Conservation (phyloP, 1,140 invertebrate species). For the Grapholita molesta region DNA sequence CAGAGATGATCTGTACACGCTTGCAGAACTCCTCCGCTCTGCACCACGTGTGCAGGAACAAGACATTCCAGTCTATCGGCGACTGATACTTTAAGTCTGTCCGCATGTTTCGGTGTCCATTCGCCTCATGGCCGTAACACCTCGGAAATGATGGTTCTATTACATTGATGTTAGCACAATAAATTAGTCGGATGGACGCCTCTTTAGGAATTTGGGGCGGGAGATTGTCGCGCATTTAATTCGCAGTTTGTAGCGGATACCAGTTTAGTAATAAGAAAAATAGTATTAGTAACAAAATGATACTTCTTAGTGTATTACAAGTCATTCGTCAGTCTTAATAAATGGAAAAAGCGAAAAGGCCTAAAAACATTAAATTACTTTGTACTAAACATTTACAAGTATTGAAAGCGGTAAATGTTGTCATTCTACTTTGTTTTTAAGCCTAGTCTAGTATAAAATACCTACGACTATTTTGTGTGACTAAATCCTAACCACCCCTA, state of each 20-base stretch:
- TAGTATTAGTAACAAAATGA: conserved; percentile 19
- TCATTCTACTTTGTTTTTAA: background rate
- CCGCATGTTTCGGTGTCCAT: conserved; percentile 39
- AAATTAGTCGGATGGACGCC: conserved; percentile 29
- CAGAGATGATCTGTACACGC: conserved; percentile 72
- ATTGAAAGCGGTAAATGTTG: background rate
- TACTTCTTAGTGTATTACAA: background rate
- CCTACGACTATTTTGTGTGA: background rate
- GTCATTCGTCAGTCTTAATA: conserved; percentile 11
- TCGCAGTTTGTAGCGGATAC: conserved; percentile 53
- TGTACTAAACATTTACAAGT: background rate
- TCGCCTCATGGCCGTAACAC: conserved; percentile 23
- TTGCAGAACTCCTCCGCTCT: conserved; percentile 71
- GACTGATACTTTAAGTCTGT: conserved; percentile 70
- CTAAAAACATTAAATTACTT: background rate
- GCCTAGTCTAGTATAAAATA: background rate
- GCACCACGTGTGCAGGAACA: conserved; percentile 67
- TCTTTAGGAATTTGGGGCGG: conserved; percentile 34
- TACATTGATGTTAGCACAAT: conserved; percentile 8
- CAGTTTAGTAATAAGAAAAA: conserved; percentile 37
- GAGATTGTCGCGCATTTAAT: conserved; percentile 56
- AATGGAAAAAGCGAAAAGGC: background rate
- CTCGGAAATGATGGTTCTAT: background rate
- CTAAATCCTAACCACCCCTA: conserved; percentile 31
- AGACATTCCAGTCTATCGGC: conserved; percentile 69